Evolutionary conservation across 2,888 invertebrate genomes (phyloP), one percentile per base, ranked within the genome.

Genomic region (Muschampia plurimacula): DNA sequence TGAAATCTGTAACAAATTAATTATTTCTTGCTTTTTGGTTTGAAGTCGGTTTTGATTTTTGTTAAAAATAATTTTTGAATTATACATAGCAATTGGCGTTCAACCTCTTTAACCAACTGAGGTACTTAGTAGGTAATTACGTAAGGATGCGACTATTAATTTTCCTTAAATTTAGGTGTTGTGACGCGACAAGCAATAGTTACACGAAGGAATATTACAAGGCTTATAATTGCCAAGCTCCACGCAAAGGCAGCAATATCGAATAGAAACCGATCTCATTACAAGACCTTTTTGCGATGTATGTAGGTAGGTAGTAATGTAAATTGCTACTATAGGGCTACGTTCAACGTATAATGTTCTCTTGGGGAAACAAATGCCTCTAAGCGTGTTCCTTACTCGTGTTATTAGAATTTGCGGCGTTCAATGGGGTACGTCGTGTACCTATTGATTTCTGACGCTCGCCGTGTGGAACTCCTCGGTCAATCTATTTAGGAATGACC

Each of bases 351-450:
- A 72, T 72, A 72, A 72, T 72, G 67, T 72, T 72, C 72, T 72
- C 84, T 69, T 59, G 81, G 82, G 84, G 78, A 80, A 80, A 77
- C 78, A 79, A 82, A 80, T 83, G 80, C 79, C 79, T 83, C 79
- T 78, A 78, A 76, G 76, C 74, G 73, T 76, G 74, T 80, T 81
- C 77, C 80, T 79, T 82, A 81, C 79, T 81, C 77, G 69, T 80
- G 79, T 84, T 86, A 83, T 85, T 84, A 83, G 81, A 83, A 84
- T 79, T 77, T 75, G 44, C 63, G 67, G 67, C 63, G 67, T 67
- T 67, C 73, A 66, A 67, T 72, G 60, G 49, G 55, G 15, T 64
- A 72, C 67, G 46, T 41, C 41, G 1, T n/a, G n/a, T 28, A 28
- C 41, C 49, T 72, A 72, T 67, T 67, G 67, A 72, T 67, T 72